These are phyloP conservation scores for Euschistus heros DNA, from an alignment of 1,140 invertebrate genomes.

Conservation along the genomic window DNA sequence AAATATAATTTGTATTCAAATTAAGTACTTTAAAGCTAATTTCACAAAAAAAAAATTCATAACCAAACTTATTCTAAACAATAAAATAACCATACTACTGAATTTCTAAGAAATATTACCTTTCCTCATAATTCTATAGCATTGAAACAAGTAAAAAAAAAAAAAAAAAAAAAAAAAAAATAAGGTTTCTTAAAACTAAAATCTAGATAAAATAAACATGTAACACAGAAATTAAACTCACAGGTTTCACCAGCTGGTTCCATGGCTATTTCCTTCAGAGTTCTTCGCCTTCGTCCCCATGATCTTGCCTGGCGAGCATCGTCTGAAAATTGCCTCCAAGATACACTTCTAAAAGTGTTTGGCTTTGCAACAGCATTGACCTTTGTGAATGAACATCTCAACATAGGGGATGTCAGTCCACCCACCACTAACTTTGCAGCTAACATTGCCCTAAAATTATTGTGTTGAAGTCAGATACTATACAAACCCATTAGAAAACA, in stretches of 20 bases:
- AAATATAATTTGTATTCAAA: no score
- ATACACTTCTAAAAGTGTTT: slow-evolving; percentile 16
- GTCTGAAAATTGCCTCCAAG: slow-evolving; percentile 12
- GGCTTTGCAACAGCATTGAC: not conserved
- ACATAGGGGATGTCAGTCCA: not conserved
- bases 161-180: no score
- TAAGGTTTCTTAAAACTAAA: not conserved
- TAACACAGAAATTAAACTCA: slow-evolving; percentile 21
- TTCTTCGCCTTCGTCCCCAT: slow-evolving; percentile 18
- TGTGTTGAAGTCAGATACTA: not conserved
- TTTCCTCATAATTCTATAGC: not conserved
- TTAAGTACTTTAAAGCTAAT: no score
- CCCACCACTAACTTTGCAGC: not conserved
- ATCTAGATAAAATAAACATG: not conserved
- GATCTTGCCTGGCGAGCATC: not conserved
- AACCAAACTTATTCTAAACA: no score
- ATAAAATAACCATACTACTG: no score
- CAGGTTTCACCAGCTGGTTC: slow-evolving; percentile 23
- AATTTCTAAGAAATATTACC: not conserved
- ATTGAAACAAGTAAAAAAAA: no score
- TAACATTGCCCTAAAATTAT: not conserved
- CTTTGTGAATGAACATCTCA: not conserved
- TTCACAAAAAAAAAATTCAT: no score
- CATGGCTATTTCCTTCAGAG: slow-evolving; percentile 25
- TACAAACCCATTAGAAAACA: no score